Evolutionary conservation across 2,113 vertebrate species (phyloP).

Genomic region (Coptodon bakossiorum): DNA sequence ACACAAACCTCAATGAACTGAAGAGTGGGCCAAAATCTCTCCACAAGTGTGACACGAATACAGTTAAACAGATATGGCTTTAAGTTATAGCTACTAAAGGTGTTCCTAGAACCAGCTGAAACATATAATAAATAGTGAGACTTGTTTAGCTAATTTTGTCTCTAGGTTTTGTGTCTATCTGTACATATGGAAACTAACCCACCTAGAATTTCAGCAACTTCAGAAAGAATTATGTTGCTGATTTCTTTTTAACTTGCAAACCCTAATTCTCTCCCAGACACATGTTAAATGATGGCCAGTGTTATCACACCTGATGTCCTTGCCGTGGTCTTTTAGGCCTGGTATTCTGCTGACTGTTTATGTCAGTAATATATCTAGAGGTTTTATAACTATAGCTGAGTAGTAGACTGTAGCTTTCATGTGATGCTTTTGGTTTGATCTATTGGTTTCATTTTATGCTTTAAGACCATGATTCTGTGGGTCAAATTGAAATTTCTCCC

Average conservation of each 20-base stretch:
- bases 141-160: neutral
- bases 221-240: neutral
- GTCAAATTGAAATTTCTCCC: neutral
- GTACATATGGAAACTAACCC: neutral
- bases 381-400: neutral
- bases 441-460: neutral
- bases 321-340: neutral
- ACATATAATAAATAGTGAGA: neutral
- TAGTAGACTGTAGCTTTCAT: neutral
- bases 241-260: neutral
- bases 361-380: neutral
- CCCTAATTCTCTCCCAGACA: neutral
- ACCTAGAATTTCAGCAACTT: neutral
- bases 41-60: too few species aligned
- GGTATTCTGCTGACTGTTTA: neutral
- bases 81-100: too few species aligned
- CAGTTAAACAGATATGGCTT: too few species aligned
- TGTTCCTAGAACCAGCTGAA: too few species aligned
- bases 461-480: neutral
- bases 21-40: too few species aligned
- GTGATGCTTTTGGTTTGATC: neutral
- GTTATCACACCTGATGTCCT: neutral
- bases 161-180: neutral
- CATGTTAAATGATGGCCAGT: neutral
- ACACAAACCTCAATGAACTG: too few species aligned